A percentile compares a stretch with the other conserved stretches of the same genome.
phyloP scores from a whole-genome alignment of 2,113 vertebrate species.

The Cyprinodon variegatus region DNA sequence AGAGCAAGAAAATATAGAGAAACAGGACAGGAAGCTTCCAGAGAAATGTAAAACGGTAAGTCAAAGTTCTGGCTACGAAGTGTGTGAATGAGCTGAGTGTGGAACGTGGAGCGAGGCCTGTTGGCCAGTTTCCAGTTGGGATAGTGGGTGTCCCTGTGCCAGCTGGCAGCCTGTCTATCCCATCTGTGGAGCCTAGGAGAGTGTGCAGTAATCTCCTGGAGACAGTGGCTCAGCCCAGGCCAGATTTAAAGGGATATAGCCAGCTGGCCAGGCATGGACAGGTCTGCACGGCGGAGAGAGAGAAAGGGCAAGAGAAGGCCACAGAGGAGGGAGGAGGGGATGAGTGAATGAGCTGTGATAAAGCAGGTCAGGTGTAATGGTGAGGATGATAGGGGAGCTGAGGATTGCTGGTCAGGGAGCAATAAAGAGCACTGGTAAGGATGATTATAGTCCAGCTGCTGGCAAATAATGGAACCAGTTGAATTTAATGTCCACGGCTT shows the following conservation, averaged over 20 bases:
- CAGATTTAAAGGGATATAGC: slow-evolving; percentile 80
- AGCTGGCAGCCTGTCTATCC: slow-evolving; percentile 82
- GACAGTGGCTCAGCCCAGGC: slow-evolving; percentile 68
- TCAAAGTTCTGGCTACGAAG: slow-evolving; percentile 33
- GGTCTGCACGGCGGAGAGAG: slow-evolving; percentile 66
- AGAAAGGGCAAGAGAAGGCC: slow-evolving; percentile 69
- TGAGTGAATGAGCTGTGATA: slow-evolving; percentile 59
- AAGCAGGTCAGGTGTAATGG: slow-evolving; percentile 69
- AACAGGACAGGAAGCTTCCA: background rate
- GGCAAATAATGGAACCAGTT: slow-evolving; percentile 52
- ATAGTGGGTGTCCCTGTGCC: slow-evolving; percentile 80
- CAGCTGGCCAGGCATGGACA: slow-evolving; percentile 75
- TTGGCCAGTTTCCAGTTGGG: slow-evolving; percentile 76
- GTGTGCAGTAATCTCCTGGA: slow-evolving; percentile 81
- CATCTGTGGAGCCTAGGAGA: slow-evolving; percentile 82
- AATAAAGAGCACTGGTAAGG: slow-evolving; percentile 66
- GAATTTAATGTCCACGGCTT: slow-evolving; percentile 49
- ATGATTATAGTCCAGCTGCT: slow-evolving; percentile 68
- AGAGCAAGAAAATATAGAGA: slow-evolving; percentile 7
- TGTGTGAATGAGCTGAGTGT: slow-evolving; percentile 69
- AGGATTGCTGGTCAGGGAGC: slow-evolving; percentile 67
- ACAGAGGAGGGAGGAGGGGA: slow-evolving; percentile 40
- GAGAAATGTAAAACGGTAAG: slow-evolving; percentile 37
- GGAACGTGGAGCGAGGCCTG: slow-evolving; percentile 61
- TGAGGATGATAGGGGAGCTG: slow-evolving; percentile 59